Evolutionary conservation across 2,797 vertebrate species (phyloP).

Genomic region (Lepidocolaptes lacrymiger): DNA sequence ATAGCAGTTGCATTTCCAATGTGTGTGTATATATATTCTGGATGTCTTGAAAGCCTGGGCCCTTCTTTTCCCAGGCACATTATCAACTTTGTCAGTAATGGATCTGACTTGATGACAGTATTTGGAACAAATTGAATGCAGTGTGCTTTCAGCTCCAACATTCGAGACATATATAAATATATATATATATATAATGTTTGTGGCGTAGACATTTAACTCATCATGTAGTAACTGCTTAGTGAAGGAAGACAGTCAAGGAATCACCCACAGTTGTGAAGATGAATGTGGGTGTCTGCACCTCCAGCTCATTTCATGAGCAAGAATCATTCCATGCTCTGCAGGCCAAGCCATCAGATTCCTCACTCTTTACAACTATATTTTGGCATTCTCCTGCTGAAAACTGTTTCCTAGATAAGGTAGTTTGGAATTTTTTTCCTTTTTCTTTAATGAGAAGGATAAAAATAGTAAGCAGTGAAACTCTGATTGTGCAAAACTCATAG

Average conservation of each 20-base stretch:
- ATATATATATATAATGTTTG: background rate
- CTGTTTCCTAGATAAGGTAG: background rate
- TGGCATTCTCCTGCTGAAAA: background rate
- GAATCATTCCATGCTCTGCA: background rate
- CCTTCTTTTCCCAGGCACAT: background rate
- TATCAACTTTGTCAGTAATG: background rate
- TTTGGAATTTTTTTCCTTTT: background rate
- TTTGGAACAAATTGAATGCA: background rate
- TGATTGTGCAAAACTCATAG: background rate
- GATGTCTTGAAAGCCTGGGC: background rate
- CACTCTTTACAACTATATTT: background rate
- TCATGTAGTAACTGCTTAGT: background rate
- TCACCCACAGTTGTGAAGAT: slow-evolving; percentile 7
- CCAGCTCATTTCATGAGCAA: background rate
- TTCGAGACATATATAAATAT: background rate
- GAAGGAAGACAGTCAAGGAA: slow-evolving; percentile 5
- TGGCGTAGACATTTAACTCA: background rate
- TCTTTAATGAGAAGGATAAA: background rate
- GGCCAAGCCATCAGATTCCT: background rate
- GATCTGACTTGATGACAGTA: background rate
- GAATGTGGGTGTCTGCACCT: background rate
- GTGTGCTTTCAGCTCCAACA: background rate
- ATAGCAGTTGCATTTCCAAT: background rate
- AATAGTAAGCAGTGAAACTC: background rate
- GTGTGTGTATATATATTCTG: background rate